Conservation (phyloP, 2,113 vertebrate species). For the Oenanthe oenanthe region DNA sequence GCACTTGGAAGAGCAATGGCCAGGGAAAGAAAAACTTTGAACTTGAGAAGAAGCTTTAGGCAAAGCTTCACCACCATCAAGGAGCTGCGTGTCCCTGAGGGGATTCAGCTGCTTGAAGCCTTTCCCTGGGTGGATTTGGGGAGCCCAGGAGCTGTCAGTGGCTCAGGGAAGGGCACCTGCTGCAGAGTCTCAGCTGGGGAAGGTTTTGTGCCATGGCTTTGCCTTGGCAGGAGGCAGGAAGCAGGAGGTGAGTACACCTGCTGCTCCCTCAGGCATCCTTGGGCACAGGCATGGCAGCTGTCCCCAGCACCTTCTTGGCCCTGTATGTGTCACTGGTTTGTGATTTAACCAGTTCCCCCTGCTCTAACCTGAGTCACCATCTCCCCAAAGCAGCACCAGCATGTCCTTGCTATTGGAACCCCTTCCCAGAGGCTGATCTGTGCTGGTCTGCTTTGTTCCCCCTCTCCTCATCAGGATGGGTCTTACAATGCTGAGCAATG, state of each 20-base stretch:
- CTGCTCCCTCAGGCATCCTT: neutral
- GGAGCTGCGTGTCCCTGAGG: accelerated
- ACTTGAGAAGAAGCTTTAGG: neutral
- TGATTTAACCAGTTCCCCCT: neutral
- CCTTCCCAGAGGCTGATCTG: neutral
- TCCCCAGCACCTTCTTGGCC: neutral
- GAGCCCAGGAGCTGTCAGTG: neutral
- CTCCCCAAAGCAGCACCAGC: neutral
- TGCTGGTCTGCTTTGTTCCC: neutral
- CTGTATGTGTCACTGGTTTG: accelerated
- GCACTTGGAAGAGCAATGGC: neutral
- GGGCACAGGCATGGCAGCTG: neutral
- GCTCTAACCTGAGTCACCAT: neutral
- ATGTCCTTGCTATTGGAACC: neutral
- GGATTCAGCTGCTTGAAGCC: neutral
- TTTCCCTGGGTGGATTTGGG: neutral
- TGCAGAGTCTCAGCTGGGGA: neutral
- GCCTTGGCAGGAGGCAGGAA: neutral
- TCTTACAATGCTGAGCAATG: accelerated
- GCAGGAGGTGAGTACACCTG: neutral
- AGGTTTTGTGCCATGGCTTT: neutral
- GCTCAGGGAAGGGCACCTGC: neutral
- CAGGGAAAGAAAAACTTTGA: neutral
- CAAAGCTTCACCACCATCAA: neutral
- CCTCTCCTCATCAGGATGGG: neutral